A percentile compares a stretch with the other conserved stretches of the same genome.
These are phyloP conservation scores for Chrysolophus pictus DNA, from an alignment of 2,797 vertebrate species.

Conservation along the genomic window DNA sequence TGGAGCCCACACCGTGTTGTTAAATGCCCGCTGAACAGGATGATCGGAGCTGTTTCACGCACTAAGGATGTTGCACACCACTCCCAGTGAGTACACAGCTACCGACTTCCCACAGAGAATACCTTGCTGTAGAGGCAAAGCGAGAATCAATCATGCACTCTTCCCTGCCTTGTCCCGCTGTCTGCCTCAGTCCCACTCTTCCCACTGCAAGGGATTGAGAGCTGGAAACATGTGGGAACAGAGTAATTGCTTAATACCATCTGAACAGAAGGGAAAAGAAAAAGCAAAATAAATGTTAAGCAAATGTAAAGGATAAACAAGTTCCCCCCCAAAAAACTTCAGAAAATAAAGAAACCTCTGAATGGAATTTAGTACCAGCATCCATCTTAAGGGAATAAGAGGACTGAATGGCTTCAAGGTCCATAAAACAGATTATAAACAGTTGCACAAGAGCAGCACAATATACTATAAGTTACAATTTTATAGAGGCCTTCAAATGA, in stretches of 20 bases:
- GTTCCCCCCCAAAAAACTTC: background rate
- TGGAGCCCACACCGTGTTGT: background rate
- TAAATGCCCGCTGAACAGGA: background rate
- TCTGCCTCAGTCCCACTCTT: accelerated
- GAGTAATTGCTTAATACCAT: background rate
- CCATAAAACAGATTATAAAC: slow-evolving; percentile 72
- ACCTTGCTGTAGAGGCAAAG: background rate
- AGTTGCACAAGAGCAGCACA: slow-evolving; percentile 16
- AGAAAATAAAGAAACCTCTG: background rate
- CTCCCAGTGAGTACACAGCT: background rate
- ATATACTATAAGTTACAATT: background rate
- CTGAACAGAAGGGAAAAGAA: background rate
- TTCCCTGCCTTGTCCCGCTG: background rate
- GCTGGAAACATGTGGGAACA: background rate
- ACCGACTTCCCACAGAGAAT: background rate
- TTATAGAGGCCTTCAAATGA: slow-evolving; percentile 41
- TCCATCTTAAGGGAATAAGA: slow-evolving; percentile 4
- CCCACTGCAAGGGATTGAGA: background rate
- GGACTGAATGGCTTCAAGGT: slow-evolving; percentile 22
- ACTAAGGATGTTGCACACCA: background rate
- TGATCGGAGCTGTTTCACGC: background rate
- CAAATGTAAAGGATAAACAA: slow-evolving; percentile 8
- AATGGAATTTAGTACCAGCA: slow-evolving; percentile 28
- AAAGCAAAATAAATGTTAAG: background rate
- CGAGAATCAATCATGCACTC: background rate